phyloP scores from a whole-genome alignment of 2,888 invertebrate species.

The Nomada ruficornis region DNA sequence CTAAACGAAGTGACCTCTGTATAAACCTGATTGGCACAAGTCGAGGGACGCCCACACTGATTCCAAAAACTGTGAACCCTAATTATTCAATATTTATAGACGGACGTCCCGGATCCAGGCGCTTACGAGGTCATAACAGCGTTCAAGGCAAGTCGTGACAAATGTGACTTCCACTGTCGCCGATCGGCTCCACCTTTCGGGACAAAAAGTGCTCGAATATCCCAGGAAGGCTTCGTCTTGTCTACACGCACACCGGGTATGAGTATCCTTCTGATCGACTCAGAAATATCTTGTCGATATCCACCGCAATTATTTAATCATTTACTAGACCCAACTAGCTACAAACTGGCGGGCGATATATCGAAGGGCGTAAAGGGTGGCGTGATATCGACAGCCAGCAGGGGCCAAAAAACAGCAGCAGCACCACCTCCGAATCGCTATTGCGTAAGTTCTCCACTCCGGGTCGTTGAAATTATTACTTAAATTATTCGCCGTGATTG shows the following conservation, averaged over 20 bases:
- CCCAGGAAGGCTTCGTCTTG: conserved; percentile 30
- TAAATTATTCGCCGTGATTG: conserved; percentile 1
- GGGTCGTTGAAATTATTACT: not conserved
- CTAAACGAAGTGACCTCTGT: not conserved
- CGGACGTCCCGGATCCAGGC: conserved; percentile 64
- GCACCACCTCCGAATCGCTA: conserved; percentile 40
- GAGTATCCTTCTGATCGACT: too few species aligned
- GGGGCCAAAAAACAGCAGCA: not conserved
- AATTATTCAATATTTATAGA: conserved; percentile 55
- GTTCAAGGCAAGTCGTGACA: conserved; percentile 69
- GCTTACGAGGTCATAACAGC: conserved; percentile 66
- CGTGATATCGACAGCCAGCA: conserved; percentile 30
- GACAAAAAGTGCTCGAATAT: conserved; percentile 57
- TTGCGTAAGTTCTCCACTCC: conserved; percentile 45
- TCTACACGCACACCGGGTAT: conserved; percentile 67
- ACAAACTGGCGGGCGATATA: conserved; percentile 55
- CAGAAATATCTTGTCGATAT: not conserved
- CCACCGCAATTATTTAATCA: not conserved
- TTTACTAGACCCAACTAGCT: conserved; percentile 46
- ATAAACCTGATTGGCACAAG: conserved; percentile 3
- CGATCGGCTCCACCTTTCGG: conserved; percentile 61
- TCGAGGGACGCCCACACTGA: not conserved
- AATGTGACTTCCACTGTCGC: conserved; percentile 62
- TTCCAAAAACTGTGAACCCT: conserved; percentile 5
- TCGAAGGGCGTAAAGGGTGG: conserved; percentile 50